Base-by-base conservation (phyloP, 2,888 invertebrate genomes). In the Brassicogethes aeneus region DNA sequence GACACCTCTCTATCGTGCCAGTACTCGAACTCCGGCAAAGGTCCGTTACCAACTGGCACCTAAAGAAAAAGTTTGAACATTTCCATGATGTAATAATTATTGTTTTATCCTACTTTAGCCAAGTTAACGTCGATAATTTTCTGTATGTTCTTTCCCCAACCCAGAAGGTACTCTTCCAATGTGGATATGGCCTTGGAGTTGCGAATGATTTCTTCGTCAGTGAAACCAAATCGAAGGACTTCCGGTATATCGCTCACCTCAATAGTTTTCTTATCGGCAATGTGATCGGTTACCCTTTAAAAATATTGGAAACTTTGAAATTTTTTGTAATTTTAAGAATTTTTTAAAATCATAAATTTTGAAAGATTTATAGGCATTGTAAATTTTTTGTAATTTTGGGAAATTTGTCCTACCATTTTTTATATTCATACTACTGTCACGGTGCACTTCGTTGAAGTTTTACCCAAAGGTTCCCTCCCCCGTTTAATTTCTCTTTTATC, bases 1-100 rank as follows among this genome's bases (percentile, higher is more conserved):
- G 83, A 82, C 0, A 82, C 77, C 60, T 90, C 85, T 46, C 85
- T 74, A 55, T 86, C 82, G 38, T 85, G 76, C 93, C 93, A 94
- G 55, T 85, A 86, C 45, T 82, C 81, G 58, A 86, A 87, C 61
- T 92, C 92, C 0, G 87, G 82, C 40, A 92, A 75, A 0, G 92
- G 91, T 0, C 87, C 86, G 43, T 81, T 77, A 0, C 84, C 85
- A 34, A 76, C 74, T 0, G 80, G 75, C 42, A 72, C 66, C 75
- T 77, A 52, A 43, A 55, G 54, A 30, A 34, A 42, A 37, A 15
- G 23, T 35, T 15, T 14, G 15, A 16, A 35, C 10, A 14, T 35
- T 35, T 3, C 35, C 12, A 14, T 15, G 8, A 10, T 14, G 16
- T 16, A 14, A 15, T 5, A 15, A 35, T 14, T 7, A 23, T 23